Evolutionary conservation across 2,888 invertebrate genomes (phyloP), one percentile per base, ranked within the genome.

Genomic region (Acrocyrtus sp.): DNA sequence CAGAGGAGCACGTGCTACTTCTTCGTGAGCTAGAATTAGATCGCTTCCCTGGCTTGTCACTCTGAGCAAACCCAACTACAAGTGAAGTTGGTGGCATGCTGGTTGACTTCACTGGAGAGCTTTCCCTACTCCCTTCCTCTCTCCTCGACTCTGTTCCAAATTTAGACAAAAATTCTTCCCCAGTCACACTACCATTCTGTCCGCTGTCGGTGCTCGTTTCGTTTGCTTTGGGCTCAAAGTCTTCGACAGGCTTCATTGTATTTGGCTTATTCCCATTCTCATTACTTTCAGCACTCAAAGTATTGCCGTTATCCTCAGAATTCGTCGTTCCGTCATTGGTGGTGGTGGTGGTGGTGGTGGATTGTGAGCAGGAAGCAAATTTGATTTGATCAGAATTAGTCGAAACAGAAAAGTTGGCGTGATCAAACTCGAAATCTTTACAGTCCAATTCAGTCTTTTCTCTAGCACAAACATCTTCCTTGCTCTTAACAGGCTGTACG

Each of bases 361-460:
- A n/a, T n/a, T n/a, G n/a, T 60, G 53, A 58, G 45, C 63, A 57
- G 70, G 63, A 70, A 70, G 57, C 70, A 21, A 47, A 61, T 70
- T 70, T 57, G 24, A 39, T 63, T 63, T 70, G 53, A 43, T 56
- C 26, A 34, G 50, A 1, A 58, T 5, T 12, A 17, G 53, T 27
- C n/a, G n/a, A 34, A 12, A 8, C 34, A 34, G 34, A 34, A 5
- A 34, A 34, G 5, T 34, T 34, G 34, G 34, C 6, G 12, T 34
- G 5, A 34, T 34, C 34, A 8, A 34, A 8, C 34, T 34, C 34
- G 12, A 34, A 26, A 72, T 72, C 65, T 72, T 72, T 63, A 72
- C 72, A 72, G 58, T 63, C 65, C 72, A 72, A 65, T 72, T 72
- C 70, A 65, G 72, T 54, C 53, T 70, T 70, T 45, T 47, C 57